phyloP scores from a whole-genome alignment of 2,888 invertebrate genomes.

The Cacoxenus indagator region DNA sequence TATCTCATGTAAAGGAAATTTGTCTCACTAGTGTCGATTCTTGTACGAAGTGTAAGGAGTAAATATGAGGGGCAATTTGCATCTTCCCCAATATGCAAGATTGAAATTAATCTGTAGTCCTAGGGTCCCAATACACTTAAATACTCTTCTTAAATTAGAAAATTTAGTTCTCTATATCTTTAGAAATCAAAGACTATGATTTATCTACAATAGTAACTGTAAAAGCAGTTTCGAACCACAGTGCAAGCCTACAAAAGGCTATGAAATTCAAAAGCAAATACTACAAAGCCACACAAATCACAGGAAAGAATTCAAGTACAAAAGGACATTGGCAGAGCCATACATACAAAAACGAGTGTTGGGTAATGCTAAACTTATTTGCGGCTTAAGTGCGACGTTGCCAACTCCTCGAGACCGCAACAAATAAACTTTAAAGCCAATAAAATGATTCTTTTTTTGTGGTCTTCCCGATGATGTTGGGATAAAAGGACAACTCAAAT shows the following conservation, averaged over 20 bases:
- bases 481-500: constrained; percentile 1
- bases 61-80: too few species aligned
- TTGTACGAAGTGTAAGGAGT: too few species aligned
- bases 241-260: constrained; percentile 39
- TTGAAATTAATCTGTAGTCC: too few species aligned
- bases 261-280: constrained; percentile 48
- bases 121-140: too few species aligned
- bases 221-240: constrained; percentile 33
- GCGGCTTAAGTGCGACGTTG: constrained; percentile 48
- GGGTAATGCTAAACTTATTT: constrained; percentile 60
- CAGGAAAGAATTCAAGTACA: constrained; percentile 50
- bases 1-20: too few species aligned
- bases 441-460: constrained; percentile 64
- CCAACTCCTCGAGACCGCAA: constrained; percentile 31
- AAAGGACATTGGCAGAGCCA: constrained; percentile 41
- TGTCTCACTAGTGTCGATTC: too few species aligned
- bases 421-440: constrained; percentile 67
- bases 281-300: constrained; percentile 54
- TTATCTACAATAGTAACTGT: too few species aligned
- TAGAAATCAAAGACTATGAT: too few species aligned
- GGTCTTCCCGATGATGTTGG: background rate
- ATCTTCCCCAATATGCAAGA: too few species aligned
- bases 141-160: too few species aligned
- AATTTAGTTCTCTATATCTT: too few species aligned
- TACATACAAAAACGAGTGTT: constrained; percentile 37